A percentile compares a stretch with the other conserved stretches of the same genome.
Conservation (phyloP, 2,888 invertebrate species). For the Patella depressa region DNA sequence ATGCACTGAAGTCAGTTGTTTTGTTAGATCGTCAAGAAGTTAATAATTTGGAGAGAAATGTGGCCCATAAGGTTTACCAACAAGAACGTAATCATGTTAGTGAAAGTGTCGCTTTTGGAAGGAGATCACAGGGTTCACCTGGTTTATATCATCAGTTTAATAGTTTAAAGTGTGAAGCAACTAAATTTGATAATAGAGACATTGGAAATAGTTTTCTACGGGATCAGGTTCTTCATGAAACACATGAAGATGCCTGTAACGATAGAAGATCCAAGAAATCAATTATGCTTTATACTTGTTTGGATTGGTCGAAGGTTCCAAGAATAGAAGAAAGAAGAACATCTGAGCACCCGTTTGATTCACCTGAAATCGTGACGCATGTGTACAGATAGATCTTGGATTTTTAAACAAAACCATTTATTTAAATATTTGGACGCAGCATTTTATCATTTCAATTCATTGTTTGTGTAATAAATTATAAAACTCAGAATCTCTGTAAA, state of each 20-base stretch:
- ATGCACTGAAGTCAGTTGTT: slow-evolving; percentile 61
- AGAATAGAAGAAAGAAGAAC: slow-evolving; percentile 55
- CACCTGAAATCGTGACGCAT: slow-evolving; percentile 63
- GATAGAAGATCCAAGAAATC: slow-evolving; percentile 60
- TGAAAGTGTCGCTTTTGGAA: slow-evolving; percentile 65
- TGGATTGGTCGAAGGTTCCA: slow-evolving; percentile 68
- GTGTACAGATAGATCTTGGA: slow-evolving; percentile 50
- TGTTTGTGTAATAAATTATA: no score
- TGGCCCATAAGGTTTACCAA: slow-evolving; percentile 57
- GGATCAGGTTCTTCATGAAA: slow-evolving; percentile 49
- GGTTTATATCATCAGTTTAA: slow-evolving; percentile 39
- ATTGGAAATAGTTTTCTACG: slow-evolving; percentile 27
- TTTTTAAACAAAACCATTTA: no score
- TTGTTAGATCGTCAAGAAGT: slow-evolving; percentile 67
- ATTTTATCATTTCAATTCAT: no score
- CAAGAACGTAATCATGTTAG: slow-evolving; percentile 58
- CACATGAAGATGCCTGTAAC: slow-evolving; percentile 61
- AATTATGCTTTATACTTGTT: slow-evolving; percentile 60
- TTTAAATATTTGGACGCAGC: no score
- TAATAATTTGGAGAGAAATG: slow-evolving; percentile 52
- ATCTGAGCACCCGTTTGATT: slow-evolving; percentile 54
- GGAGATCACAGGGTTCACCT: slow-evolving; percentile 62
- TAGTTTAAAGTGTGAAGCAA: slow-evolving; percentile 28
- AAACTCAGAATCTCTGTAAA: no score
- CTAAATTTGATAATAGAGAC: slow-evolving; percentile 37